Evolutionary conservation across 1,140 invertebrate species (phyloP).

Genomic region (Spodoptera frugiperda): DNA sequence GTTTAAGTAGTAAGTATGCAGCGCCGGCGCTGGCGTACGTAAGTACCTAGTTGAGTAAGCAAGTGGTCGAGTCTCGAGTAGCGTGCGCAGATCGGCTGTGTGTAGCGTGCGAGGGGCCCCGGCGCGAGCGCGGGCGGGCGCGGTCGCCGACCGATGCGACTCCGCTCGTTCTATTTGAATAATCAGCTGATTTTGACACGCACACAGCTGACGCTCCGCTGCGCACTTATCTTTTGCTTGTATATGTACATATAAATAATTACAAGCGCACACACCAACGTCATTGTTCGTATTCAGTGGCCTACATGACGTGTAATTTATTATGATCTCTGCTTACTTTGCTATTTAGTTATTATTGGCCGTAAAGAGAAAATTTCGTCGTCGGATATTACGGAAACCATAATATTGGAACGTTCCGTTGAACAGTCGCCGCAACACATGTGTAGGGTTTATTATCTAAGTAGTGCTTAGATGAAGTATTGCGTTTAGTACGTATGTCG

Average conservation of each 20-base stretch:
- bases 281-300: slow-evolving; percentile 53
- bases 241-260: slow-evolving; percentile 62
- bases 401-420: background rate
- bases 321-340: slow-evolving; percentile 38
- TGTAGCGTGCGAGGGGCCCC: slow-evolving; percentile 64
- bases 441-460: background rate
- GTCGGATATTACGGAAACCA: background rate
- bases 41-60: background rate
- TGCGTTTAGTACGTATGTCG: slow-evolving; percentile 72
- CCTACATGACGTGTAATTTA: slow-evolving; percentile 56
- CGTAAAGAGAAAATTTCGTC: background rate
- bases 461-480: slow-evolving; percentile 1
- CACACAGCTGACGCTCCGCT: slow-evolving; percentile 82
- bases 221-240: slow-evolving; percentile 74
- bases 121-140: slow-evolving; percentile 61
- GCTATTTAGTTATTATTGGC: slow-evolving; percentile 10
- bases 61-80: background rate
- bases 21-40: background rate
- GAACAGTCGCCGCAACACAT: background rate
- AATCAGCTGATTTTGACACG: slow-evolving; percentile 87
- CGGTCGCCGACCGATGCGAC: slow-evolving; percentile 78
- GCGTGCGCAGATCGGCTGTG: slow-evolving; percentile 46
- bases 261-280: slow-evolving; percentile 54
- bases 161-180: slow-evolving; percentile 84
- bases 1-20: slow-evolving; percentile 29